Evolutionary conservation across 1,140 invertebrate species (phyloP).

Genomic region (Bactericera cockerelli): DNA sequence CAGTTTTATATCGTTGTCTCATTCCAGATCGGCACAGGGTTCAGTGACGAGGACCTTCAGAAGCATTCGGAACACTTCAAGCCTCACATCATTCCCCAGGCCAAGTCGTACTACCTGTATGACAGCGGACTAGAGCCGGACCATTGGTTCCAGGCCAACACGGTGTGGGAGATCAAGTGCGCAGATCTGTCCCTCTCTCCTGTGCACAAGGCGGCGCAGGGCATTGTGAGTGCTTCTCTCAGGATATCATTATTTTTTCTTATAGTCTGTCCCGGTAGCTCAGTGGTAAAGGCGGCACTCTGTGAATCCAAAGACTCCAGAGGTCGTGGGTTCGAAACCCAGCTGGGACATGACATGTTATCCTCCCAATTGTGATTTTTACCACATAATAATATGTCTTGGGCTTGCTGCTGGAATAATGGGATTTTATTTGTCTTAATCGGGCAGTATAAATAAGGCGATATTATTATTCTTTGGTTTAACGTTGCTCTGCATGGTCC

Average conservation of each 20-base stretch:
- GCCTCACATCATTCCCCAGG: constrained; percentile 49
- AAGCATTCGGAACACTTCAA: constrained; percentile 63
- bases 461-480: too few species aligned
- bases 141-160: constrained; percentile 84
- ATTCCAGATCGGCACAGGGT: constrained; percentile 87
- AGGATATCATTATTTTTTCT: neutral
- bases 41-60: constrained; percentile 80
- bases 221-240: constrained; percentile 49
- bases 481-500: constrained; percentile 8
- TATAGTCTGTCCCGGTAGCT: neutral
- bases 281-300: too few species aligned
- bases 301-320: too few species aligned
- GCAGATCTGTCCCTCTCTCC: constrained; percentile 96
- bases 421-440: too few species aligned
- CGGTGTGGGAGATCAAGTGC: constrained; percentile 98
- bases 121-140: constrained; percentile 67
- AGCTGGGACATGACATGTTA: too few species aligned
- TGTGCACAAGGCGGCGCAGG: constrained; percentile 75
- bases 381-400: too few species aligned
- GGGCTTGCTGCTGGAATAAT: too few species aligned
- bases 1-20: constrained; percentile 49
- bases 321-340: too few species aligned
- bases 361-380: too few species aligned
- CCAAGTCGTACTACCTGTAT: constrained; percentile 76
- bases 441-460: too few species aligned